Evolutionary conservation across 23 tunicate genomes (phyloP), one percentile per base, ranked within the genome.

Genomic region (Botrylloides violaceus): DNA sequence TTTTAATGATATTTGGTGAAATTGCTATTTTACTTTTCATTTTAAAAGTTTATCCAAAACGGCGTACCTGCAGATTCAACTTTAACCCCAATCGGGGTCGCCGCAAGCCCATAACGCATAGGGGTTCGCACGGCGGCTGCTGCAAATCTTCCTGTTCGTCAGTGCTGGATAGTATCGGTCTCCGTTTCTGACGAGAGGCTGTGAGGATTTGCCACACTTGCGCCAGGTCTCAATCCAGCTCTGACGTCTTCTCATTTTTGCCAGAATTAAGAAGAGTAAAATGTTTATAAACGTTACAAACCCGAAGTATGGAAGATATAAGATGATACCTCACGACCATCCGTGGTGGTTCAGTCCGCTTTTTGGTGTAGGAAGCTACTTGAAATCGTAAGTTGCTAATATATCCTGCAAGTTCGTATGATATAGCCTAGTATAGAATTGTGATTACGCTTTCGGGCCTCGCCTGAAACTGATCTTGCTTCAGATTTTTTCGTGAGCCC

Each of bases 281-380:
- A 29, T 79, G 59, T 64, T 36, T 1, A 90, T 90, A 20, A 34
- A 28, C 29, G 28, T 61, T 38, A 83, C 73, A 47, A 58, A 79
- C 49, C 71, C 34, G 32, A 66, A 64, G 6, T 29, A 73, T n/a
- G 99, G 96, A 34, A 75, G 99, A 57, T 95, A 87, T 76, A 95
- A 87, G 49, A 95, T 95, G 99, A 95, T 95, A 20, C 71, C 75
- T 3, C 99, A 95, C 58, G 72, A 59, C 9, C 99, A 95, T 49
- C 96, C 99, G 29, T 95, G 99, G 99, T 87, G 95, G 88, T 95
- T 95, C 39, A 61, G 81, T 47, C 96, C 96, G 19, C 21, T 34
- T 22, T 58, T 80, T 28, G 96, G 96, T 0, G 75, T 73, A 0
- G 88, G 96, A 36, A 88, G 96, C 56, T 80, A 48, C 23, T 21